phyloP scores from a whole-genome alignment of 2,113 vertebrate genomes.

The Anarrhichthys ocellatus region DNA sequence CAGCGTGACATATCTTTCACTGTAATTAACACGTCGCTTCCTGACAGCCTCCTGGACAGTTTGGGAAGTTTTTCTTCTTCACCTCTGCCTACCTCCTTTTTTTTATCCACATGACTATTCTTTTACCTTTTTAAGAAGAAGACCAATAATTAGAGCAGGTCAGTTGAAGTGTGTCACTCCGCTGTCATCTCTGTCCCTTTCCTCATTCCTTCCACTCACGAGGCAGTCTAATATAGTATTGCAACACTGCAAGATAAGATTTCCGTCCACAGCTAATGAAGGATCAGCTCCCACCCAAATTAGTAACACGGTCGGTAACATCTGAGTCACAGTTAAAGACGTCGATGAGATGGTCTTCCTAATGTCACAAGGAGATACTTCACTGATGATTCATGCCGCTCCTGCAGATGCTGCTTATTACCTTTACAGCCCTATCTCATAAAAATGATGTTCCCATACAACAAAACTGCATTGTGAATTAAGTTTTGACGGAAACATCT shows the following conservation, averaged over 20 bases:
- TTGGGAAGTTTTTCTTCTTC: not conserved
- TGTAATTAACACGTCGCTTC: too few species aligned
- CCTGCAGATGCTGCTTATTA: not conserved
- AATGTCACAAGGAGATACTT: constrained; percentile 10
- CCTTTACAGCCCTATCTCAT: too few species aligned
- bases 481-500: too few species aligned
- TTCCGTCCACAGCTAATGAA: constrained; percentile 1
- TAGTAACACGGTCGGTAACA: constrained; percentile 15
- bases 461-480: too few species aligned
- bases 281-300: not conserved
- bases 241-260: constrained; percentile 3
- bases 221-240: not conserved
- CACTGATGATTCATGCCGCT: constrained; percentile 20
- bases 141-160: constrained; percentile 40
- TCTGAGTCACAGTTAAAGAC: constrained; percentile 18
- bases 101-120: not conserved
- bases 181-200: constrained; percentile 11
- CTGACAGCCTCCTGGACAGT: too few species aligned
- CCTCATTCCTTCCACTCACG: constrained; percentile 27
- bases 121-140: constrained; percentile 1
- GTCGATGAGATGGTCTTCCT: not conserved
- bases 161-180: constrained; percentile 20
- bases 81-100: not conserved
- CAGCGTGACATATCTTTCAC: too few species aligned
- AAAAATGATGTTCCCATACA: too few species aligned